A percentile compares a stretch with the other conserved stretches of the same genome.
phyloP scores from a whole-genome alignment of 2,797 vertebrate genomes.

The Vireo griseus region DNA sequence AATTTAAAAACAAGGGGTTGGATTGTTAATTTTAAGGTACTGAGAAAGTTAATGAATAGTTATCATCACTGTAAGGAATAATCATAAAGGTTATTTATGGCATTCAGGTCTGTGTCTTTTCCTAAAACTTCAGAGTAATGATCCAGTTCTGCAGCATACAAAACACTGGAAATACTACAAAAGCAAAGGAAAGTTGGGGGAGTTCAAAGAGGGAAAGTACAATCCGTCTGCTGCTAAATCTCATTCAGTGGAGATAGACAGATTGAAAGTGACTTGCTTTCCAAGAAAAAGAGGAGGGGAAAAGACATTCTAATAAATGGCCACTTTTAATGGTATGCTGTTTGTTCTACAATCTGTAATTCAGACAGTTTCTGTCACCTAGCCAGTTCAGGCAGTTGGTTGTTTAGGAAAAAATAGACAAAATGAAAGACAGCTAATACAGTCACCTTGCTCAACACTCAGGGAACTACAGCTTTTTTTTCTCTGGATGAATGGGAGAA shows the following conservation, averaged over 20 bases:
- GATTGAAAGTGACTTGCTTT: constrained; percentile 20
- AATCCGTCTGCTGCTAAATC: not conserved
- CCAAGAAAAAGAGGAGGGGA: constrained; percentile 15
- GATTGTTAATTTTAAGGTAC: not conserved
- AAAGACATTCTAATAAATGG: constrained; percentile 11
- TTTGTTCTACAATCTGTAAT: constrained; percentile 10
- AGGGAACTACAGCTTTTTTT: not conserved
- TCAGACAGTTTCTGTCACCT: not conserved
- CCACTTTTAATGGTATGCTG: constrained; percentile 16
- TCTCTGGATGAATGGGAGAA: not conserved
- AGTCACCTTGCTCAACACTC: not conserved
- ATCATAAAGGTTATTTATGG: not conserved
- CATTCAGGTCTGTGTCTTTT: not conserved
- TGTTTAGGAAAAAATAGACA: not conserved
- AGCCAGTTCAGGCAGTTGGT: not conserved
- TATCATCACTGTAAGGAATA: not conserved
- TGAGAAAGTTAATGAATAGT: not conserved
- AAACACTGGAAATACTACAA: not conserved
- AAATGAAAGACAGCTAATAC: not conserved
- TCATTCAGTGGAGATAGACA: not conserved
- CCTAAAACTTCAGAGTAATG: not conserved
- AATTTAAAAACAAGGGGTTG: not conserved
- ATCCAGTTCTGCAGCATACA: not conserved
- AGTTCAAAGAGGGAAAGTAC: not conserved
- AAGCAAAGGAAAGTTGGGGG: not conserved